Evolutionary conservation across 1,140 invertebrate genomes (phyloP).

Genomic region (Octopus bimaculoides): DNA sequence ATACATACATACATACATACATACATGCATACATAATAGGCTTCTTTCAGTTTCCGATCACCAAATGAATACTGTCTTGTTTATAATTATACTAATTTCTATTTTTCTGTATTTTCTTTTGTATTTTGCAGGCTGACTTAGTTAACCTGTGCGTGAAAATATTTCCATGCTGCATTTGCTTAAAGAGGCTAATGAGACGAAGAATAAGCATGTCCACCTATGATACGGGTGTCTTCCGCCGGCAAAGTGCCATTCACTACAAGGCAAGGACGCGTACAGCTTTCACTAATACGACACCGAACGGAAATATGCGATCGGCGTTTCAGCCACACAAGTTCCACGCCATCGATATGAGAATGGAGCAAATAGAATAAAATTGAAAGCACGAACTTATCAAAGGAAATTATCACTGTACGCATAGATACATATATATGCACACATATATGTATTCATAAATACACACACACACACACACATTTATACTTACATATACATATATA

Average conservation of each 20-base stretch:
- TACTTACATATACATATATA: background rate
- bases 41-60: too few relatives aligned
- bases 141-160: slow-evolving; percentile 24
- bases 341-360: slow-evolving; percentile 1
- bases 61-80: too few relatives aligned
- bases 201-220: slow-evolving; percentile 28
- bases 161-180: slow-evolving; percentile 29
- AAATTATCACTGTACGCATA: background rate
- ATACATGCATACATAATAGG: too few relatives aligned
- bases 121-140: slow-evolving; percentile 26
- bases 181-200: slow-evolving; percentile 27
- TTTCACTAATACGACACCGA: background rate
- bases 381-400: background rate
- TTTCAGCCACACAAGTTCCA: background rate
- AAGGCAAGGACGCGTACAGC: background rate
- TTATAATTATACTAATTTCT: background rate
- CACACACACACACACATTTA: background rate
- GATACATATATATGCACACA: background rate
- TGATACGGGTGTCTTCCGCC: slow-evolving; percentile 24
- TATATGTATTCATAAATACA: background rate
- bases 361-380: background rate
- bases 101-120: slow-evolving; percentile 9
- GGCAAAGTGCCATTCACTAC: slow-evolving; percentile 23
- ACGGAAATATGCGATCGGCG: background rate
- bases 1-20: too few relatives aligned